Evolutionary conservation across 2,888 invertebrate genomes (phyloP).

Genomic region (Mesodorylaimus sp.): DNA sequence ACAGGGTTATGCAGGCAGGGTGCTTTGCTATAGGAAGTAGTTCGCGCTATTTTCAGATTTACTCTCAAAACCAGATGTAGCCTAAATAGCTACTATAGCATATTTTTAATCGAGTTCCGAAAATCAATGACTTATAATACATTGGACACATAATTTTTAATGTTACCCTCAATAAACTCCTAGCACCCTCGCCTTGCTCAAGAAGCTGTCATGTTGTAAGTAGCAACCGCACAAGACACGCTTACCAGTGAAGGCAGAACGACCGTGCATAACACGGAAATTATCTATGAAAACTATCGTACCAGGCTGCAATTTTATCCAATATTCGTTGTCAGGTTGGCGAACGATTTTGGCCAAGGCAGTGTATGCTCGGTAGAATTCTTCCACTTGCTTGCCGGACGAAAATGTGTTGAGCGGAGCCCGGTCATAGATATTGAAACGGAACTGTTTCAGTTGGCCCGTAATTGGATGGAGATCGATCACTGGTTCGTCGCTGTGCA

Average conservation of each 20-base stretch:
- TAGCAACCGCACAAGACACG: conserved; percentile 53
- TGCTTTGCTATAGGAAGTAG: no score
- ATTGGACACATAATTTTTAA: no score
- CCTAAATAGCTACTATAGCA: no score
- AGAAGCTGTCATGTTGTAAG: conserved; percentile 44
- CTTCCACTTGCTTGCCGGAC: conserved; percentile 37
- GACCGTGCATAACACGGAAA: conserved; percentile 56
- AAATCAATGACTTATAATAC: no score
- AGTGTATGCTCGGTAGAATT: conserved; percentile 41
- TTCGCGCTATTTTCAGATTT: no score
- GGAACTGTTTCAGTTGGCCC: conserved; percentile 33
- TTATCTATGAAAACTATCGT: conserved; percentile 55
- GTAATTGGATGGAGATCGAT: conserved; percentile 40
- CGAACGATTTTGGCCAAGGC: conserved; percentile 17
- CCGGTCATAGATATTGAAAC: conserved; percentile 56
- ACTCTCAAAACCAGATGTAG: no score
- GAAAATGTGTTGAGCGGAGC: conserved; percentile 42
- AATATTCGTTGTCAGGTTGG: conserved; percentile 31
- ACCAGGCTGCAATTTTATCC: conserved; percentile 42
- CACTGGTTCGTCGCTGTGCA: conserved; percentile 42
- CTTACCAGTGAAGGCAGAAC: conserved; percentile 47
- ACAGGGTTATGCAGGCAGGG: no score
- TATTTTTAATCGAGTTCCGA: no score
- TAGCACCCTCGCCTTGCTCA: conserved; percentile 17
- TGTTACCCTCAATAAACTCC: no score